Base-by-base conservation (phyloP, 2,888 invertebrate species). In the Carpatolechia fugitivella region DNA sequence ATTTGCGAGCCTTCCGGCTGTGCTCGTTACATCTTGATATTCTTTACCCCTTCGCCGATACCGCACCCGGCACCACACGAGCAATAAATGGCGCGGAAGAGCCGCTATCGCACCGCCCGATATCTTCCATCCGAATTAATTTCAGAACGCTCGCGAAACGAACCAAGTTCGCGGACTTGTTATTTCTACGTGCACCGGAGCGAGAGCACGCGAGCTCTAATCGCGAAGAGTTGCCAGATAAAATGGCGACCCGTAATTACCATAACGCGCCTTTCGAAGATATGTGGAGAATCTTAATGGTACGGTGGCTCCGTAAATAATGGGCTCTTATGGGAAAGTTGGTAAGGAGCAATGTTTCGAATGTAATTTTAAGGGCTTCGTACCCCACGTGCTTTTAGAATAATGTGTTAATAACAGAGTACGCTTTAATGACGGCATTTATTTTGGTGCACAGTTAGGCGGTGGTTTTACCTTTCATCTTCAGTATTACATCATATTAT, bases 71-170 rank as follows among this genome's bases (percentile, higher is more conserved):
- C 76, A 82, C 88, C 87, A 87, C 88, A 87, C 86, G 85, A 88
- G 87, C 90, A 86, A 89, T 90, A 89, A 90, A 90, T 90, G 89
- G 90, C 85, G 88, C 78, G 90, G 90, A 90, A 90, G 83, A 84
- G 78, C 75, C 83, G 86, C 87, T 88, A 90, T 89, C 88, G 78
- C 80, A 64, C 78, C 72, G 70, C 83, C 85, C 87, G 87, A 89
- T 89, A 90, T 89, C 90, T 90, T 90, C 90, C 90, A 89, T 90
- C 85, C 88, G 89, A 90, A 90, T 90, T 90, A 89, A 89, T 89
- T 90, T 89, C 78, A 77, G 75, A 83, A 80, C 83, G 82, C 72
- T 77, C 69, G 69, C 78, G 85, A 84, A 88, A 82, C 85, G 86
- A 87, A 88, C 80, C 78, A 79, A 85, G 82, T 85, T 87, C 86